A percentile compares a stretch with the other conserved stretches of the same genome.
Evolutionary conservation across 2,113 vertebrate genomes (phyloP).

Genomic region (Cyanocitta stelleri): DNA sequence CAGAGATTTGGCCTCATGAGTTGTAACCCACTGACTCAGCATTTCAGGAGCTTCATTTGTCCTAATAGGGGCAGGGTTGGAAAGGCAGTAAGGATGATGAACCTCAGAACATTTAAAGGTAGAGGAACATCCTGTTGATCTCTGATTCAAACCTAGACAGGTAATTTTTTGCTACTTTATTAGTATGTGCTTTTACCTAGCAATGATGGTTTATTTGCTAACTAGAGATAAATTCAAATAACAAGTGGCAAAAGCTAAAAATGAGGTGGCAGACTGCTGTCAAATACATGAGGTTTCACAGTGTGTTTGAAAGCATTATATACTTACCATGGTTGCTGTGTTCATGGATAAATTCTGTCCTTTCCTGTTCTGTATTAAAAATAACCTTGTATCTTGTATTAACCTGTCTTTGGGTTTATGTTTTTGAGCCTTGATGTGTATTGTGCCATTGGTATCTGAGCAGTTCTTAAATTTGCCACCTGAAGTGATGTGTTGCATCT

Average conservation of each 20-base stretch:
- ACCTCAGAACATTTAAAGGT: background rate
- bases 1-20: background rate
- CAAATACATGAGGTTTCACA: background rate
- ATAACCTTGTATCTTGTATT: background rate
- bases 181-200: background rate
- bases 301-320: background rate
- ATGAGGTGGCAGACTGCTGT: background rate
- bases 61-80: background rate
- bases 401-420: background rate
- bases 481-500: background rate
- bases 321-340: background rate
- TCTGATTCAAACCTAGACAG: background rate
- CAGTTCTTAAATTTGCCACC: background rate
- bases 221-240: background rate
- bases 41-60: background rate
- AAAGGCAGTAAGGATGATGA: background rate
- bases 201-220: background rate
- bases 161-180: background rate
- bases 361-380: background rate
- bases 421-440: background rate
- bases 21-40: background rate
- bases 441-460: background rate
- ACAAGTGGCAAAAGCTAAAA: background rate
- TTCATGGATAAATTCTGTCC: background rate
- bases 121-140: background rate